Evolutionary conservation across 1,140 invertebrate genomes (phyloP), one percentile per base, ranked within the genome.

Genomic region (Neoseiulus cucumeris): DNA sequence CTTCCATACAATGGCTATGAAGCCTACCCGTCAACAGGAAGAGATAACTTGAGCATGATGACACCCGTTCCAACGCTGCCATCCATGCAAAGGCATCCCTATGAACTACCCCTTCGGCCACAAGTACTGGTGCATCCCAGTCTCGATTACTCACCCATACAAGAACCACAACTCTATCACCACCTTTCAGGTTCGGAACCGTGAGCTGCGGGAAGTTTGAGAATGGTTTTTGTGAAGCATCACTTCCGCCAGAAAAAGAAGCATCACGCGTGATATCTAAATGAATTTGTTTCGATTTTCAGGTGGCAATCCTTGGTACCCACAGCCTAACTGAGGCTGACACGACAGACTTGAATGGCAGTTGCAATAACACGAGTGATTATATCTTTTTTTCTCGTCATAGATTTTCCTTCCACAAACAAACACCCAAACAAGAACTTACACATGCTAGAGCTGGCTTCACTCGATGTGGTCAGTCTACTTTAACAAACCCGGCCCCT

Each of bases 61-160:
- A 59, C 51, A 25, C 51, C 51, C 17, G 51, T 59, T 25, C 25
- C 51, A 25, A 59, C 51, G 17, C 51, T 59, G 12, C 51, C 51
- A 1, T 59, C 51, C 14, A 59, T 59, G 51, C 51, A 59, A 33
- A 59, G 51, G 33, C 51, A 59, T 59, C 51, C 51, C 14, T 59
- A 59, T 33, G 51, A 59, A 25, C 75, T 91, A 69, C 87, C 89
- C 1, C 76, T 91, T 17, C 91, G 91, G 74, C 89, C 89, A n/a
- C 88, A 91, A 44, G 69, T 70, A 30, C 69, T 70, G 51, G 69
- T 70, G 5, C 69, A 70, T 65, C 69, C 69, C 1, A 66, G 69
- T n/a, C 66, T 65, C 9, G 42, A 68, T n/a, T 67, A 69, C 44
- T 51, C 67, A 33, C 51, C 51, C 14, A 25, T 29, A 17, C 25